Percentiles rank a stretch among this genome's conserved stretches.
These are phyloP conservation scores for Orchesellides sinensis DNA, from an alignment of 2,888 invertebrate species.

Conservation along the genomic window DNA sequence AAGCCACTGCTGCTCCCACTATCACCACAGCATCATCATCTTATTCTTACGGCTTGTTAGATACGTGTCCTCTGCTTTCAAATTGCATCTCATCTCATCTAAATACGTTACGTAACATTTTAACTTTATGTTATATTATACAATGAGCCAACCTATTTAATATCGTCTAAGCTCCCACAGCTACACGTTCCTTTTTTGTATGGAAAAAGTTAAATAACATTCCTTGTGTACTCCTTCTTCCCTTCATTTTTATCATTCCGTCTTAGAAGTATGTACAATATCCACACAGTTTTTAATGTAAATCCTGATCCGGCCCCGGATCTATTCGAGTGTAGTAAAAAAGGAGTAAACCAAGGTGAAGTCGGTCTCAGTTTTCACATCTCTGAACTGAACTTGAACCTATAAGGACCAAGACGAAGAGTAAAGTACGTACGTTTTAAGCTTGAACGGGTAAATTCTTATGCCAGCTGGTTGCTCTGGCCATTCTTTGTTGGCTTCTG, in stretches of 20 bases:
- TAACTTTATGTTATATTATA: neutral
- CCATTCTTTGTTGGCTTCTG: too few relatives aligned
- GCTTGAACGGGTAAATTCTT: neutral
- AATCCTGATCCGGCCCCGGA: constrained; percentile 23
- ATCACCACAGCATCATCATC: constrained; percentile 26
- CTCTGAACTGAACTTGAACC: constrained; percentile 41
- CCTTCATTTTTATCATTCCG: neutral
- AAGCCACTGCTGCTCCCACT: constrained; percentile 4
- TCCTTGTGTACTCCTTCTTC: constrained; percentile 7
- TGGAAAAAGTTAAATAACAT: constrained; percentile 24
- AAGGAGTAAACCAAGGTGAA: neutral
- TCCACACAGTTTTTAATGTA: constrained; percentile 28
- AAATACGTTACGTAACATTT: neutral
- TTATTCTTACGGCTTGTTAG: constrained; percentile 39
- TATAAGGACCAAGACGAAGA: neutral
- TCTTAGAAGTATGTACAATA: neutral
- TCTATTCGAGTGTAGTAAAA: neutral
- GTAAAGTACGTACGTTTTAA: neutral
- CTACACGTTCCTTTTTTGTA: neutral
- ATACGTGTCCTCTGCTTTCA: constrained; percentile 4
- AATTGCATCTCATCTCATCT: constrained; percentile 4
- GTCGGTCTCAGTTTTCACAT: neutral
- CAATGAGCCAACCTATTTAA: neutral
- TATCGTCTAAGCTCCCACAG: neutral
- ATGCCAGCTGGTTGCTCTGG: neutral